phyloP scores from a whole-genome alignment of 1,140 invertebrate species.

The Aethina tumida region DNA sequence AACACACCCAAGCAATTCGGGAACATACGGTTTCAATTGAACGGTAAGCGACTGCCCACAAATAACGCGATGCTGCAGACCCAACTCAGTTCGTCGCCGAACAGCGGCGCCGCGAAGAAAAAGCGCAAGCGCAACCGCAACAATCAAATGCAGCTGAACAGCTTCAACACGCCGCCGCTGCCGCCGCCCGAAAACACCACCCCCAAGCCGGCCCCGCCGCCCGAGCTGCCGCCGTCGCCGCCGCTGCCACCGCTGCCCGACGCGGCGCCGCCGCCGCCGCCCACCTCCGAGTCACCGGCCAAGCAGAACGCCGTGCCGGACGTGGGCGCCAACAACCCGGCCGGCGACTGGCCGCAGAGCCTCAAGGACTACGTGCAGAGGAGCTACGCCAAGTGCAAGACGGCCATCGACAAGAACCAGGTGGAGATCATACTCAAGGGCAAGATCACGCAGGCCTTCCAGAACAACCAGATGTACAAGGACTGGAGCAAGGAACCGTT shows the following conservation, averaged over 20 bases:
- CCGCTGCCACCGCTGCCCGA: constrained; percentile 41
- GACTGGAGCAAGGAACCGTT: constrained; percentile 89
- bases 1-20: constrained; percentile 25
- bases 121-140: constrained; percentile 64
- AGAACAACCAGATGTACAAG: constrained; percentile 71
- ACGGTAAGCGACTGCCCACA: constrained; percentile 22
- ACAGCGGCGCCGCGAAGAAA: constrained; percentile 55
- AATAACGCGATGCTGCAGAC: constrained; percentile 17
- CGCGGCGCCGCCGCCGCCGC: constrained; percentile 38
- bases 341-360: constrained; percentile 58
- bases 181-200: constrained; percentile 39
- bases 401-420: constrained; percentile 77
- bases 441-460: constrained; percentile 81
- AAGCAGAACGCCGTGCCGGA: constrained; percentile 11
- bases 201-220: constrained; percentile 33
- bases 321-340: constrained; percentile 31
- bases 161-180: constrained; percentile 42
- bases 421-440: constrained; percentile 90
- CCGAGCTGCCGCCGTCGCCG: constrained; percentile 41
- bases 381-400: constrained; percentile 83
- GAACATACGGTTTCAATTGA: constrained; percentile 27
- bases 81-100: constrained; percentile 25
- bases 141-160: constrained; percentile 37
- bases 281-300: too few relatives aligned
- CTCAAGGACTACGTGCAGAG: constrained; percentile 79